phyloP scores from a whole-genome alignment of 2,797 vertebrate species.

The Clamator glandarius region DNA sequence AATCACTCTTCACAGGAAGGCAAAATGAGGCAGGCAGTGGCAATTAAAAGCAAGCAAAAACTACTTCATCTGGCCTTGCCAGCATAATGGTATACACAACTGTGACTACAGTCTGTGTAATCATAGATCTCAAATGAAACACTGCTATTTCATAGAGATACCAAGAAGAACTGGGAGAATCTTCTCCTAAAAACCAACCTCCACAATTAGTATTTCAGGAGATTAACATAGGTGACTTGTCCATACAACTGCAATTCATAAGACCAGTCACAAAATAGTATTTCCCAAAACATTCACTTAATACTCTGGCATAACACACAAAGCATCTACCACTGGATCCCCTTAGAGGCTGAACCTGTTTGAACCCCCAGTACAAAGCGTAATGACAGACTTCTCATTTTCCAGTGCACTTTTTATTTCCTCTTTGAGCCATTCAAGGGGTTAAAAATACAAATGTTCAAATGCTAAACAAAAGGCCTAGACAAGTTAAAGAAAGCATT shows the following conservation, averaged over 20 bases:
- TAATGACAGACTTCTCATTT: neutral
- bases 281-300: neutral
- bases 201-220: neutral
- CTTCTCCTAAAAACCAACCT: neutral
- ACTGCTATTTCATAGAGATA: neutral
- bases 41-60: constrained; percentile 18
- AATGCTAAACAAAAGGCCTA: neutral
- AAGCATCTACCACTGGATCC: neutral
- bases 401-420: neutral
- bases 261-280: neutral
- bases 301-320: neutral
- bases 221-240: neutral
- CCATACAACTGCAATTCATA: neutral
- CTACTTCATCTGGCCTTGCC: neutral
- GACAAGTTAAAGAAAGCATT: neutral
- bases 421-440: neutral
- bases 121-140: neutral
- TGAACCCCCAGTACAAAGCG: neutral
- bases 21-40: neutral
- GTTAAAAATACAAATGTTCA: neutral
- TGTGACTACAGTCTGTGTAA: neutral
- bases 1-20: neutral
- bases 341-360: neutral
- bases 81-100: neutral
- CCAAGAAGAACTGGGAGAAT: neutral